Conservation (phyloP, 2,113 vertebrate species). For the Engraulis encrasicolus region DNA sequence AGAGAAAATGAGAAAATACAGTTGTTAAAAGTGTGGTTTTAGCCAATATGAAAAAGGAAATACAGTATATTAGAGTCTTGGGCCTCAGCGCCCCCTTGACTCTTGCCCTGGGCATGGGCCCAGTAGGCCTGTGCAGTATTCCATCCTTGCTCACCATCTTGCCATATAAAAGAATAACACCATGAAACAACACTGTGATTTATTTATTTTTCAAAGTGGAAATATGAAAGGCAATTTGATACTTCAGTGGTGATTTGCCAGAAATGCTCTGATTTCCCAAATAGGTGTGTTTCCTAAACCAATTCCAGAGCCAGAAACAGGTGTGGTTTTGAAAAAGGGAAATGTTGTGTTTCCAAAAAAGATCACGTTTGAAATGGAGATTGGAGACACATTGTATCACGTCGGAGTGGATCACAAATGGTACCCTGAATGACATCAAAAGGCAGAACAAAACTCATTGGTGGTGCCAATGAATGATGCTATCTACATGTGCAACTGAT, state of each 20-base stretch:
- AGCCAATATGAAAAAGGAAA: too few species aligned
- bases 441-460: neutral
- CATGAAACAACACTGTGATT: neutral
- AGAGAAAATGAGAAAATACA: too few species aligned
- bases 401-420: neutral
- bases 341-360: too few species aligned
- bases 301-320: too few species aligned
- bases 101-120: too few species aligned
- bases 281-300: neutral
- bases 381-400: constrained; percentile 7
- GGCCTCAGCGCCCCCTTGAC: too few species aligned
- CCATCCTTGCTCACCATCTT: too few species aligned
- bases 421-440: constrained; percentile 28
- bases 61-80: too few species aligned
- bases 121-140: too few species aligned
- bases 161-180: neutral
- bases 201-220: neutral
- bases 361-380: constrained; percentile 10
- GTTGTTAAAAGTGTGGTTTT: too few species aligned
- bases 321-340: neutral
- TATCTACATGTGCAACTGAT: neutral
- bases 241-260: neutral
- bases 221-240: neutral
- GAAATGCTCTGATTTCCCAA: neutral
- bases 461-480: neutral